phyloP scores from a whole-genome alignment of 2,113 vertebrate genomes.

The Oryzias woworae region DNA sequence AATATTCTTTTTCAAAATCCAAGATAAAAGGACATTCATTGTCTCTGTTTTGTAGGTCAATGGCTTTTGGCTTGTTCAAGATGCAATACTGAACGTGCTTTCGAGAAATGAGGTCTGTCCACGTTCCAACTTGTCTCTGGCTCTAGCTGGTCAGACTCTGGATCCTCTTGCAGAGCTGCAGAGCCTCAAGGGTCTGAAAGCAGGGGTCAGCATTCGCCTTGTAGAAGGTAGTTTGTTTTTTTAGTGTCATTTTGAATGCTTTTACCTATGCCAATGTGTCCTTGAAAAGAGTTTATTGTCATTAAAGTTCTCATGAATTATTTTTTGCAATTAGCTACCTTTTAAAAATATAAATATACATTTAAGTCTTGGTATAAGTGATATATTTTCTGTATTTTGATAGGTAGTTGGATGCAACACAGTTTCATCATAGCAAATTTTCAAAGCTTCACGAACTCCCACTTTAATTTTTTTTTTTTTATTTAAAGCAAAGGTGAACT shows the following conservation, averaged over 20 bases:
- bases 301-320: not conserved
- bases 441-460: no score
- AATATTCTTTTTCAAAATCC: not conserved
- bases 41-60: constrained; percentile 60
- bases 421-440: no score
- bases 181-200: constrained; percentile 74
- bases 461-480: no score
- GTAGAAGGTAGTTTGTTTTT: constrained; percentile 69
- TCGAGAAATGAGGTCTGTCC: constrained; percentile 74
- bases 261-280: not conserved
- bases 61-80: constrained; percentile 78
- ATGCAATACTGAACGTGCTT: constrained; percentile 65
- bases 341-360: no score
- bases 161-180: constrained; percentile 73
- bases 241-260: not conserved
- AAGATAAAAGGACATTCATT: not conserved
- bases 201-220: constrained; percentile 72
- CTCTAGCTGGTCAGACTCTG: constrained; percentile 67
- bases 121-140: constrained; percentile 71
- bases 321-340: no score
- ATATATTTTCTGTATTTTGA: no score
- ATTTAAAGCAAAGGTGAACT: no score
- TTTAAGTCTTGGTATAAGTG: no score
- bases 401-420: no score
- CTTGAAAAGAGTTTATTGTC: not conserved